phyloP scores from a whole-genome alignment of 2,888 invertebrate genomes.

The Yponomeuta plumbellus region DNA sequence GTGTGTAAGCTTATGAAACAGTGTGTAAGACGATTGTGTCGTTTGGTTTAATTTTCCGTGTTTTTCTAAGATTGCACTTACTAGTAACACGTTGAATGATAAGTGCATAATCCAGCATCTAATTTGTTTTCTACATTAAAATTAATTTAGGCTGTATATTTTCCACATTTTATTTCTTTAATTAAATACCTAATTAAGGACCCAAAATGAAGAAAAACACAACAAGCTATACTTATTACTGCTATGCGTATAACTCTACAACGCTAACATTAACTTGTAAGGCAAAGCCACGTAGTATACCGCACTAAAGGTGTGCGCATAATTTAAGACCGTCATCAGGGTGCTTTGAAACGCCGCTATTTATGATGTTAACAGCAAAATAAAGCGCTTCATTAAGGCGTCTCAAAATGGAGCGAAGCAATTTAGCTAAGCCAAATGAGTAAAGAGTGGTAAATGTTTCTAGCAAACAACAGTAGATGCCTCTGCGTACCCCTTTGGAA shows the following conservation, averaged over 20 bases:
- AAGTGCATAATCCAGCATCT: too few species aligned
- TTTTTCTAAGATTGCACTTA: too few species aligned
- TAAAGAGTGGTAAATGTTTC: background rate
- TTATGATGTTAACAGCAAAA: slow-evolving; percentile 41
- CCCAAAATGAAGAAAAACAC: too few species aligned
- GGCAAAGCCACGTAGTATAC: background rate
- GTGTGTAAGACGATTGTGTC: too few species aligned
- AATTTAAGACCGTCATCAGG: slow-evolving; percentile 47
- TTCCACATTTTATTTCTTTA: too few species aligned
- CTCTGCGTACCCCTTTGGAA: background rate
- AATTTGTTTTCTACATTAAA: too few species aligned
- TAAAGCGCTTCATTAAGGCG: slow-evolving; percentile 50
- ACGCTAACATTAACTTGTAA: background rate
- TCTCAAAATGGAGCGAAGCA: slow-evolving; percentile 18
- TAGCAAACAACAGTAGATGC: background rate
- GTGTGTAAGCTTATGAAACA: too few species aligned
- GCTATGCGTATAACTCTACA: background rate
- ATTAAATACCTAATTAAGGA: too few species aligned
- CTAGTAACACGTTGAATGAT: too few species aligned
- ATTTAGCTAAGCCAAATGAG: background rate
- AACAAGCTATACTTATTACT: too few species aligned
- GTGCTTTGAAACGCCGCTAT: slow-evolving; percentile 47
- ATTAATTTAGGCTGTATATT: too few species aligned
- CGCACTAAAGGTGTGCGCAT: slow-evolving; percentile 29
- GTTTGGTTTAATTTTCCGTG: too few species aligned